phyloP scores from a whole-genome alignment of 2,797 vertebrate species.

The Oophaga sylvatica region DNA sequence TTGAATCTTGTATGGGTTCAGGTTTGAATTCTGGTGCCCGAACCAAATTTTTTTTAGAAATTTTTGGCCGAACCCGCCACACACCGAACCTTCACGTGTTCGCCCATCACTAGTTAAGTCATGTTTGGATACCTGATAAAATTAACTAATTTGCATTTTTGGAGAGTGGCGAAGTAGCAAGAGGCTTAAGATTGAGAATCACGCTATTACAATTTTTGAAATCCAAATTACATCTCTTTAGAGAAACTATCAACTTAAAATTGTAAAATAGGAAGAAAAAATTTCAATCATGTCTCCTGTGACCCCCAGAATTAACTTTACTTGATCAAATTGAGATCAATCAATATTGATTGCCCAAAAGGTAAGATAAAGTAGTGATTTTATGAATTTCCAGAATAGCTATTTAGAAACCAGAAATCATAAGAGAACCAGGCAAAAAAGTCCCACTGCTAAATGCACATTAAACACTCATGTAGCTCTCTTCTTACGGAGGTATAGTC shows the following conservation, averaged over 20 bases:
- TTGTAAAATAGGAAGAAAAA: not conserved
- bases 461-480: not conserved
- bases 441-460: not conserved
- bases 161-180: not conserved
- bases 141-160: not conserved
- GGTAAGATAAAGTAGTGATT: slow-evolving; percentile 7
- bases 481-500: not conserved
- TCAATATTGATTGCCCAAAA: slow-evolving; percentile 36
- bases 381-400: not conserved
- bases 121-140: too few species aligned
- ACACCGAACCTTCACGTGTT: too few species aligned
- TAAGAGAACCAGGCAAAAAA: not conserved
- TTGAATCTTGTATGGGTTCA: too few species aligned
- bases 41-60: too few species aligned
- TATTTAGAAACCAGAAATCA: slow-evolving; percentile 20
- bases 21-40: too few species aligned
- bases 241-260: not conserved
- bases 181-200: not conserved
- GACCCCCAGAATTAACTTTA: not conserved
- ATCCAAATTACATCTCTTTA: not conserved
- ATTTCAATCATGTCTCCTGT: not conserved
- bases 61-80: too few species aligned
- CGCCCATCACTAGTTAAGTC: too few species aligned
- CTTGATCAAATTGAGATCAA: not conserved
- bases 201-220: not conserved